Evolutionary conservation across 2,113 vertebrate species (phyloP), one percentile per base, ranked within the genome.

Genomic region (Dinomys branickii): DNA sequence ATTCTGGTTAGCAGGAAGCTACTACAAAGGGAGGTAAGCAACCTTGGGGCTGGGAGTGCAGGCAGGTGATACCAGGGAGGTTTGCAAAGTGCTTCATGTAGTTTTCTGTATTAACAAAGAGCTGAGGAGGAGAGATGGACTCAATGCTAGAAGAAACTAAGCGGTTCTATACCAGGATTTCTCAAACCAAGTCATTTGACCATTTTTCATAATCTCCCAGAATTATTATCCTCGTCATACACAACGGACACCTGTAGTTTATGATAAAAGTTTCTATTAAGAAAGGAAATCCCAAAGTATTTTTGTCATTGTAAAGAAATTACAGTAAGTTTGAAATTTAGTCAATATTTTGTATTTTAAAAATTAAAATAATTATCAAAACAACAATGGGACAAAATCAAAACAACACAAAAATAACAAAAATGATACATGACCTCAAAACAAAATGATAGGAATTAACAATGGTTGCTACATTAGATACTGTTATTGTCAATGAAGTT

Each of bases 31-130:
- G 26, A 38, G 14, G 1, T 33, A 19, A 13, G 30, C 24, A 17
- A 0, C 20, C 5, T 0, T 17, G 26, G 75, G 52, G 22, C 6
- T 10, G 0, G 17, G 54, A 8, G 26, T 44, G 1, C 0, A 52
- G 6, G 30, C 0, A 17, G n/a, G 30, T 9, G 1, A 9, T 0
- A 11, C 35, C 17, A 0, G 22, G 2, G n/a, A 73, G 30, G 24
- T 26, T 0, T 14, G 30, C 0, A 1, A 65, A 47, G 1, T 0
- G 1, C 78, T 50, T 93, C 47, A 0, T 26, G 14, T 11, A 6
- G 52, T 73, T 61, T 83, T 19, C 20, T 52, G 12, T 7, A 35
- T 3, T 2, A 47, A 12, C 16, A 22, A 83, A 20, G 71, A 19
- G 3, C 1, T 14, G 16, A 38, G 47, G 30, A 63, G 87, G 54